Evolutionary conservation across 2,888 invertebrate genomes (phyloP), one percentile per base, ranked within the genome.

Genomic region (Stenurella melanura): DNA sequence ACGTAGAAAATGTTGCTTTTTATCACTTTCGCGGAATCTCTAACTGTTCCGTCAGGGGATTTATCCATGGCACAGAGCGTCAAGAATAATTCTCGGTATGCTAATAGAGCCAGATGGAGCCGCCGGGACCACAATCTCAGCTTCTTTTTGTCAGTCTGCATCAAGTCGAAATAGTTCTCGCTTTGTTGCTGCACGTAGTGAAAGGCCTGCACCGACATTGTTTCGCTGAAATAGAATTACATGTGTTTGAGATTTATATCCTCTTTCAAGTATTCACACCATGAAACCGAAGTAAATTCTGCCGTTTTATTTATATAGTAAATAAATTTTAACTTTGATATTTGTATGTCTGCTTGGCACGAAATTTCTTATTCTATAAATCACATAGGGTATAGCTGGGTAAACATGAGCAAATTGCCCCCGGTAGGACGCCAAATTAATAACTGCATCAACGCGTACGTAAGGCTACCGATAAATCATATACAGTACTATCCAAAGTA

Each of bases 171-270:
- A 87, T 94, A 96, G 79, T 92, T 93, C 86, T 97, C 97, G 91
- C 98, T 93, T 90, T 97, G 95, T 84, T 96, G 96, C 89, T 98
- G 98, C 76, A 98, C 95, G 90, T 96, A 96, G 90, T 99, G 97
- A 90, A 99, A 98, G 85, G 95, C 94, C 79, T 95, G 94, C 5
- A 97, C 93, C 18, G 97, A 96, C 92, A 98, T 93, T 1, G 98
- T 98, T 91, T 98, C 98, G 89, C 97, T 97, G 89, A 19, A 70
- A 57, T 34, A 69, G 38, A 69, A 69, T 56, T 69, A 34, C 57
- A 18, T 26, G 30, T 21, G 21, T 18, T 67, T 18, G 54, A 21
- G 67, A 56, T 67, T 67, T 54, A 21, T 26, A 61, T 30, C 34
- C 17, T 2, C 42, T 10, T 11, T 38, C 18, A 34, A 64, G 18